Evolutionary conservation across 1,140 invertebrate species (phyloP), one percentile per base, ranked within the genome.

Genomic region (Eciton burchellii): DNA sequence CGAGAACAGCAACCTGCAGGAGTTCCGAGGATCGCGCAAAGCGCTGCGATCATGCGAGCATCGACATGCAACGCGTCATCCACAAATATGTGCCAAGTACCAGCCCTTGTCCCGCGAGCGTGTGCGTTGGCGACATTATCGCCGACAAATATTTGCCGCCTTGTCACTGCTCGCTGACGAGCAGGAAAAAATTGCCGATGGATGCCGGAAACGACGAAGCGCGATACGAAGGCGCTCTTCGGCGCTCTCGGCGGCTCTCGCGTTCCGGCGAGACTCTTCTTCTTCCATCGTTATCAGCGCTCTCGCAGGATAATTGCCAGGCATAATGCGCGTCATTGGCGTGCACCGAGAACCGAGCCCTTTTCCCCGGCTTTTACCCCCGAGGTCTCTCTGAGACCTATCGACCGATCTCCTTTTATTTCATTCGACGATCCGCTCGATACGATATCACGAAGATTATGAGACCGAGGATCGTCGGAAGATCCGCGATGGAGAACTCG

Each of bases 101-200:
- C 16, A 65, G 3, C 14, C 14, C 19, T 52, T 35, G 49, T 16
- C 24, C n/a, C 26, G 21, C 60, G 49, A 43, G 16, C 16, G 26
- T 14, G 74, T 49, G 29, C 9, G 47, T 63, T 43, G 59, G 43
- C 49, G 68, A 77, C 35, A 77, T 77, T 56, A 77, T 77, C 62
- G 74, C 35, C 74, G n/a, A 68, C 74, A 77, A 77, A 77, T 77
- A 77, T 68, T 77, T 77, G 63, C 35, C 26, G 3, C 16, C 16
- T n/a, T 14, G 49, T 54, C 35, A 47, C 49, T 14, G 21, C 24
- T 79, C 63, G 63, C 45, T 70, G 68, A 79, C 68, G 49, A 68
- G 68, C 49, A 57, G 70, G 68, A 49, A 79, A 79, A 66, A 29
- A n/a, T 29, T 70, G 74, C 5, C 49, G 63, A 68, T 56, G 70